phyloP scores from a whole-genome alignment of 2,888 invertebrate species.

The Urechis unicinctus region DNA sequence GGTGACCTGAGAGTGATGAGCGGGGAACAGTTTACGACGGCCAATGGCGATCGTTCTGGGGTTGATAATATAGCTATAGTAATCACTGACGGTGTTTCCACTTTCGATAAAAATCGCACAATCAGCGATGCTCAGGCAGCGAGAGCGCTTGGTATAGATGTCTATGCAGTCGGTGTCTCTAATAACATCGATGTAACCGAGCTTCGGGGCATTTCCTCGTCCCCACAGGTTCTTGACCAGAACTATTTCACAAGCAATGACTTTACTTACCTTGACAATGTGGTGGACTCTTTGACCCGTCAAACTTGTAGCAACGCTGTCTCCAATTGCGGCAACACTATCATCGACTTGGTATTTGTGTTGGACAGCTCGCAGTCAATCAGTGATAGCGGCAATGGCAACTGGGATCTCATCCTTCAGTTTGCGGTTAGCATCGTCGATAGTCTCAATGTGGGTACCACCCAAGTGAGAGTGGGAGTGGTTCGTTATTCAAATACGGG shows the following conservation, averaged over 20 bases:
- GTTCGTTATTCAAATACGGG: not conserved
- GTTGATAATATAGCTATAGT: not conserved
- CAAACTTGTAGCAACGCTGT: not conserved
- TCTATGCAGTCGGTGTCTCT: constrained; percentile 4
- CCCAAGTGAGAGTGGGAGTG: not conserved
- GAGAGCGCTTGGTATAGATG: not conserved
- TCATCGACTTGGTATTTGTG: not conserved
- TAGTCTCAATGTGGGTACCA: not conserved
- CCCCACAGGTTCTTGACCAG: not conserved
- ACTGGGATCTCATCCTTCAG: not conserved
- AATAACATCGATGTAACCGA: not conserved
- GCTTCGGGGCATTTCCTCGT: not conserved
- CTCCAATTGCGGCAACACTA: not conserved
- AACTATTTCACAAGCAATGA: not conserved
- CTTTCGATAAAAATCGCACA: not conserved
- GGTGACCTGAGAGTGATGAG: not conserved
- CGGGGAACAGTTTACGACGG: not conserved
- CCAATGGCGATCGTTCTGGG: not conserved
- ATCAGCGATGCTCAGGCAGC: constrained; percentile 5
- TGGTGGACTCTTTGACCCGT: not conserved
- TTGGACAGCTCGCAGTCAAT: not conserved
- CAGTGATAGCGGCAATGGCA: not conserved
- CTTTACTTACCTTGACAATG: not conserved
- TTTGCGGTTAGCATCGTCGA: not conserved
- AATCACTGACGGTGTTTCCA: not conserved